A percentile compares a stretch with the other conserved stretches of the same genome.
These are phyloP conservation scores for Callyntrura sp. DNA, from an alignment of 2,888 invertebrate genomes.

Conservation along the genomic window DNA sequence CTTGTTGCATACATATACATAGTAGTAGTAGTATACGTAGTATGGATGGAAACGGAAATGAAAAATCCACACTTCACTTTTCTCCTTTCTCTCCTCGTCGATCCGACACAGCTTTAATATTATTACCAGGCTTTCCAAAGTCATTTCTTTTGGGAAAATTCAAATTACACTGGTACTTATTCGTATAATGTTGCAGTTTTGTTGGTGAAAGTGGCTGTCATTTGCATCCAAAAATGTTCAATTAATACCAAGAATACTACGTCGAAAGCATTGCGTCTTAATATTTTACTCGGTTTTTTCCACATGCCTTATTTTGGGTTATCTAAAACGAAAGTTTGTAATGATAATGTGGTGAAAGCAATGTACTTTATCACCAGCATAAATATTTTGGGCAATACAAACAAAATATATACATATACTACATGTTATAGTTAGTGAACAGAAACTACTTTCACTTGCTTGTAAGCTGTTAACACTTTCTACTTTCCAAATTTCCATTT, in stretches of 20 bases:
- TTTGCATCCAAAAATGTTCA: not conserved
- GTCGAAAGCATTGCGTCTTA: not conserved
- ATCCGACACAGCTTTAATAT: not conserved
- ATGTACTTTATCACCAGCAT: too few relatives aligned
- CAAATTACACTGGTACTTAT: not conserved
- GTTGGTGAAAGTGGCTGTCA: constrained; percentile 2
- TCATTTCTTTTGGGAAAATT: constrained; percentile 39
- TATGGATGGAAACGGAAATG: constrained; percentile 49
- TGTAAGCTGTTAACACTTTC: too few relatives aligned
- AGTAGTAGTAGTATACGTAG: too few relatives aligned
- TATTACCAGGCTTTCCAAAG: constrained; percentile 26
- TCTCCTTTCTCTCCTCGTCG: constrained; percentile 23
- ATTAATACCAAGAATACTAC: not conserved
- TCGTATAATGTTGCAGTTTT: not conserved
- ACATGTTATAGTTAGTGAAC: too few relatives aligned
- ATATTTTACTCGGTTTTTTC: not conserved
- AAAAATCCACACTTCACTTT: not conserved
- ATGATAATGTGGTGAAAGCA: not conserved
- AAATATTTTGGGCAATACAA: too few relatives aligned
- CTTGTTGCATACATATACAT: constrained; percentile 60
- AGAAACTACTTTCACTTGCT: too few relatives aligned
- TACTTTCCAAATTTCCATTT: too few relatives aligned
- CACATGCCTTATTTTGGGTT: not conserved
- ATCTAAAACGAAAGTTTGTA: not conserved
- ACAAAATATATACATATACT: too few relatives aligned